Evolutionary conservation across 1,140 invertebrate species (phyloP).

Genomic region (Theocolax elegans): DNA sequence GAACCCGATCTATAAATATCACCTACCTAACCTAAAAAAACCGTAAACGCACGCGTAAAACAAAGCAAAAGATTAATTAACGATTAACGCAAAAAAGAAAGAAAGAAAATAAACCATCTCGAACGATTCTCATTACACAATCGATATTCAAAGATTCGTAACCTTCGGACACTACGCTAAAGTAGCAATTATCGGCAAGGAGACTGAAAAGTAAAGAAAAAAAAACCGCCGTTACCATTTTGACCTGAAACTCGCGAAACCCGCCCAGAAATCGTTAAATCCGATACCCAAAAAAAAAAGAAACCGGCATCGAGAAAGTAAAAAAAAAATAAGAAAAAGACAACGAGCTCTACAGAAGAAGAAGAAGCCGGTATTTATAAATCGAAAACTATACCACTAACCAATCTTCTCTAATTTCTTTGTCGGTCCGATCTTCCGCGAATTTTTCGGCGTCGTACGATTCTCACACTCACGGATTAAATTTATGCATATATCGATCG

Average conservation of each 20-base stretch:
- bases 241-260: constrained; percentile 7
- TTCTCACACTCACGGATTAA: neutral
- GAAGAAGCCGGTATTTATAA: constrained; percentile 23
- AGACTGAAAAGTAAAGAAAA: constrained; percentile 17
- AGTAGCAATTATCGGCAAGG: too few relatives aligned
- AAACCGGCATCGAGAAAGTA: neutral
- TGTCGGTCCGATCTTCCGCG: constrained; percentile 30
- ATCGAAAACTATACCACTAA: constrained; percentile 15
- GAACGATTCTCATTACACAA: too few relatives aligned
- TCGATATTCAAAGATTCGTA: too few relatives aligned
- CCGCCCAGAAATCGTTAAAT: neutral
- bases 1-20: too few relatives aligned
- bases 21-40: too few relatives aligned
- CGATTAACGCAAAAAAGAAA: too few relatives aligned
- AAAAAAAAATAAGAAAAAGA: constrained; percentile 15
- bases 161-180: too few relatives aligned
- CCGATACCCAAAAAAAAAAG: neutral
- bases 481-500: too few relatives aligned
- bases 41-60: too few relatives aligned
- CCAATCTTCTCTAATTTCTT: constrained; percentile 34
- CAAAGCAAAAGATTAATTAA: too few relatives aligned
- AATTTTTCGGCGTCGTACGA: constrained; percentile 24
- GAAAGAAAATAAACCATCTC: too few relatives aligned
- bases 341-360: too few relatives aligned
- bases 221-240: constrained; percentile 6